Conservation (phyloP, 2,113 vertebrate genomes). For the Lepus timidus region DNA sequence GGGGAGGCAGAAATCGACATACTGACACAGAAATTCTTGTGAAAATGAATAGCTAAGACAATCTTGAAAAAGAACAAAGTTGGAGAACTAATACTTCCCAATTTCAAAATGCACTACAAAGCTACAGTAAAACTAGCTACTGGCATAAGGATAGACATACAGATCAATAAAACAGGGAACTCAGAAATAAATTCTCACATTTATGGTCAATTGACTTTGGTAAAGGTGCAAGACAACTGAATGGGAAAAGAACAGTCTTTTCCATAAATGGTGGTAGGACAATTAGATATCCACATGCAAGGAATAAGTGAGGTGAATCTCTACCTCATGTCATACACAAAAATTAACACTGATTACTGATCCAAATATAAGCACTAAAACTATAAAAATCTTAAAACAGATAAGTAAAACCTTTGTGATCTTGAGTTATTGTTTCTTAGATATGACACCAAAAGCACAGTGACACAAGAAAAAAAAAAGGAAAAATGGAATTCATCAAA, state of each 20-base stretch:
- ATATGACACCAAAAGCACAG: neutral
- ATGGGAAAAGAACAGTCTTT: neutral
- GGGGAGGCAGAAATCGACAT: neutral
- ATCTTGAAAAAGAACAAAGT: slow-evolving; percentile 18
- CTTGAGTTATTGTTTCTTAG: neutral
- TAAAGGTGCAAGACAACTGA: neutral
- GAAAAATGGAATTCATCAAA: neutral
- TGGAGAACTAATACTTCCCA: neutral
- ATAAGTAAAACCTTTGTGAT: neutral
- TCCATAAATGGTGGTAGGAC: neutral
- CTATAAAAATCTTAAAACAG: neutral
- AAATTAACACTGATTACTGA: neutral
- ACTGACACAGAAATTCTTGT: neutral
- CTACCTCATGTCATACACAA: neutral
- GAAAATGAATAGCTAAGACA: slow-evolving; percentile 54
- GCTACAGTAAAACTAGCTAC: neutral
- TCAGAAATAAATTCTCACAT: neutral
- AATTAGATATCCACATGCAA: neutral
- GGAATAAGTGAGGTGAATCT: neutral
- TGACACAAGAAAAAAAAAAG: neutral
- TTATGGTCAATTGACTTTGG: neutral
- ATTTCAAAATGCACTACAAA: slow-evolving; percentile 30
- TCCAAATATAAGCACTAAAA: neutral
- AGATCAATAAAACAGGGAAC: slow-evolving; percentile 16
- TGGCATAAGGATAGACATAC: neutral